phyloP scores from a whole-genome alignment of 2,888 invertebrate species.

The Geotrupes spiniger region DNA sequence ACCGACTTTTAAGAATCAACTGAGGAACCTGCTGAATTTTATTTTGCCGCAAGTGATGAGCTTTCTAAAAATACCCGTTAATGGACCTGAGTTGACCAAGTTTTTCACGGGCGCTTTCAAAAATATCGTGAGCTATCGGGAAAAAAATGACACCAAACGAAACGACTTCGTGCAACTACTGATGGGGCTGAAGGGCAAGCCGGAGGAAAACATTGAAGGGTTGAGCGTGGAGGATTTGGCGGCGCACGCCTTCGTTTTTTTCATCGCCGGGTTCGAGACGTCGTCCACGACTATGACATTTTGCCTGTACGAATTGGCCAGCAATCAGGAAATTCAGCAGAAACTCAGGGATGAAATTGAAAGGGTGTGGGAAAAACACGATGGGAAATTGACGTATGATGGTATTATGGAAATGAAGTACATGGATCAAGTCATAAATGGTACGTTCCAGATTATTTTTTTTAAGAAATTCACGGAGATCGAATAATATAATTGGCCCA shows the following conservation, averaged over 20 bases:
- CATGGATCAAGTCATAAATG: conserved; percentile 47
- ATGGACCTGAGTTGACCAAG: conserved; percentile 30
- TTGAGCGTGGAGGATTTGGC: conserved; percentile 27
- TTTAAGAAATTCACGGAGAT: no score
- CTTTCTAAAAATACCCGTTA: no score
- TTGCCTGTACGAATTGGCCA: conserved; percentile 45
- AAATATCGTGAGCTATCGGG: conserved; percentile 34
- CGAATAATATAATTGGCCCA: no score
- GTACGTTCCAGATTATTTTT: no score
- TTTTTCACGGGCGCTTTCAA: conserved; percentile 38
- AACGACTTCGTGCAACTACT: conserved; percentile 44
- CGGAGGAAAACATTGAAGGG: conserved; percentile 6
- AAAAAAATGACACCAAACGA: conserved; percentile 26
- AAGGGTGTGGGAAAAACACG: conserved; percentile 34
- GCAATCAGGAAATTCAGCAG: conserved; percentile 46
- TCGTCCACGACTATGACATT: conserved; percentile 46
- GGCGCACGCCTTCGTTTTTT: conserved; percentile 47
- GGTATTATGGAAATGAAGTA: conserved; percentile 49
- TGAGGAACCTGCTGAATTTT: no score
- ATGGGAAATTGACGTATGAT: conserved; percentile 48
- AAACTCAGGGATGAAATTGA: conserved; percentile 47
- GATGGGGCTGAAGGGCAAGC: conserved; percentile 33
- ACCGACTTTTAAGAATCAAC: no score
- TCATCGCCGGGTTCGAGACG: conserved; percentile 51
- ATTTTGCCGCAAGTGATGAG: no score